These are phyloP conservation scores for Drosophila fungiperda DNA, from an alignment of 2,888 invertebrate species.

Conservation along the genomic window DNA sequence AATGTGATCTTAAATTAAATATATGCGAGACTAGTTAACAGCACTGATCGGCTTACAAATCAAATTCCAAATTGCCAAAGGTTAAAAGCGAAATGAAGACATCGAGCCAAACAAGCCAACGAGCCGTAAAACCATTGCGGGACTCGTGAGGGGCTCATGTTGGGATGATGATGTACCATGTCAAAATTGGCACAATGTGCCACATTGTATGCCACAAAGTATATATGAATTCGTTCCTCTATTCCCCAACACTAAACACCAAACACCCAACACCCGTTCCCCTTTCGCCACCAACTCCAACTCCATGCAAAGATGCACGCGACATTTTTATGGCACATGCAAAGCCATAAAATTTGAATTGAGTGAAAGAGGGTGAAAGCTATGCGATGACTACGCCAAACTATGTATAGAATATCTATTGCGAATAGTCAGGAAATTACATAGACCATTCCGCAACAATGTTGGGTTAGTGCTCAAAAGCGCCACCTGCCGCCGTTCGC, in stretches of 20 bases:
- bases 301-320: slow-evolving; percentile 57
- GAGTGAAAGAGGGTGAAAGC: slow-evolving; percentile 24
- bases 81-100: slow-evolving; percentile 32
- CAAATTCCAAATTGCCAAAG: slow-evolving; percentile 24
- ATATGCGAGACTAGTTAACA: slow-evolving; percentile 43
- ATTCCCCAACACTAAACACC: background rate
- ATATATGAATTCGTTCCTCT: background rate
- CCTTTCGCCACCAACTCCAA: slow-evolving; percentile 3
- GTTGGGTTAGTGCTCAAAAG: slow-evolving; percentile 27
- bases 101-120: background rate
- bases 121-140: background rate
- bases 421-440: slow-evolving; percentile 42
- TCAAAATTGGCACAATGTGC: slow-evolving; percentile 50
- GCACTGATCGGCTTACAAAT: slow-evolving; percentile 29
- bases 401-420: slow-evolving; percentile 62
- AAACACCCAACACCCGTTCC: background rate
- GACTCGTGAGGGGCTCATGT: background rate
- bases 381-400: slow-evolving; percentile 53
- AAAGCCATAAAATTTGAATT: slow-evolving; percentile 52
- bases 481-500: slow-evolving; percentile 45
- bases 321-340: slow-evolving; percentile 62
- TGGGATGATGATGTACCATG: background rate
- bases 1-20: slow-evolving; percentile 38
- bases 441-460: slow-evolving; percentile 35
- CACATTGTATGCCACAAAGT: slow-evolving; percentile 43